Conservation (phyloP, 2,888 invertebrate genomes). For the Suillia variegata region DNA sequence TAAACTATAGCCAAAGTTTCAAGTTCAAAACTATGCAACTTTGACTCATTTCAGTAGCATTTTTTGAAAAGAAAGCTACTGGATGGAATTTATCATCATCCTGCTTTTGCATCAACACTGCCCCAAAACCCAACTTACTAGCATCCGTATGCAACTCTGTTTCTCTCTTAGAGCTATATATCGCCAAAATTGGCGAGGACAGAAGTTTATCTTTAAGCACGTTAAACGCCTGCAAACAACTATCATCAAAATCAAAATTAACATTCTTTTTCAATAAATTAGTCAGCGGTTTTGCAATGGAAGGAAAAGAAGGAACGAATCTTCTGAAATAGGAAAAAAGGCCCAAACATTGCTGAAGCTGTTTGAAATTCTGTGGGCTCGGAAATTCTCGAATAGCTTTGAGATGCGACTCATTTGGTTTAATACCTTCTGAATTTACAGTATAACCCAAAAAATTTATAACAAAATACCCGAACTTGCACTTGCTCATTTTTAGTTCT, state of each 20-base stretch:
- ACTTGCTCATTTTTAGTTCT: slow-evolving; percentile 5
- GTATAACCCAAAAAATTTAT: slow-evolving; percentile 18
- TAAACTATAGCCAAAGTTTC: slow-evolving; percentile 38
- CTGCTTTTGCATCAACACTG: slow-evolving; percentile 21
- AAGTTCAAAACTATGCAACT: slow-evolving; percentile 48
- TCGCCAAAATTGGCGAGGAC: slow-evolving; percentile 15
- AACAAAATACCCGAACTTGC: slow-evolving; percentile 12
- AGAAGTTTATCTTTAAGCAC: slow-evolving; percentile 14
- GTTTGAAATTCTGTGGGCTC: not conserved
- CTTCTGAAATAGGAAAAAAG: slow-evolving; percentile 14
- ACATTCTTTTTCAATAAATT: slow-evolving; percentile 8
- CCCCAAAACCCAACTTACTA: slow-evolving; percentile 21
- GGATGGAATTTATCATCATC: slow-evolving; percentile 20
- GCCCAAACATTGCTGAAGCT: slow-evolving; percentile 11
- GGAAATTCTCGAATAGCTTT: slow-evolving; percentile 13
- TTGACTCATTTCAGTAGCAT: slow-evolving; percentile 17
- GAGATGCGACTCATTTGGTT: slow-evolving; percentile 9
- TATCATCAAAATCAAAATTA: slow-evolving; percentile 13
- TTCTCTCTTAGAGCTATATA: slow-evolving; percentile 12
- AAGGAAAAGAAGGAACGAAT: slow-evolving; percentile 8
- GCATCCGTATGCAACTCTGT: slow-evolving; percentile 25
- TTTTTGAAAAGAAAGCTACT: slow-evolving; percentile 18
- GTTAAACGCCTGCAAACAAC: slow-evolving; percentile 12
- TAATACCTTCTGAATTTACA: slow-evolving; percentile 12
- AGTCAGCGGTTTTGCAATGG: slow-evolving; percentile 4